Base-by-base conservation (phyloP, 2,797 vertebrate species). In the Percopsis omiscomaycus region DNA sequence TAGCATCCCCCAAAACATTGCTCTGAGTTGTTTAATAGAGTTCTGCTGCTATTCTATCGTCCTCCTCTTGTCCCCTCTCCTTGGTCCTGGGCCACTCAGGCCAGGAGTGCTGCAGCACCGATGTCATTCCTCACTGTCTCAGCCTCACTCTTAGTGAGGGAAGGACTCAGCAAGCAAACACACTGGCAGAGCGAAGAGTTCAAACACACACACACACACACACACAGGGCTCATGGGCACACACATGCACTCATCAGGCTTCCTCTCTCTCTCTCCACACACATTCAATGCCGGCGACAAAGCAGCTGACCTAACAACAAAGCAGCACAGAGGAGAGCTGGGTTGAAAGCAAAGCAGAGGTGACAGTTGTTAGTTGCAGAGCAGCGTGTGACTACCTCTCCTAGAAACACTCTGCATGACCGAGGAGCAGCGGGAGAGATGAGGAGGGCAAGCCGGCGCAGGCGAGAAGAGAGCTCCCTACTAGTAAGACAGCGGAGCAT, bases 301-400 rank as follows among this genome's bases (percentile, higher is more conserved):
- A 84, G 78, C 81, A 83, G 84, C 84, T 86, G 87, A 89, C 81
- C 85, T 85, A 75, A 82, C 72, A 77, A 77, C 82, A 79, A 83
- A 82, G 77, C 83, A 55, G 69, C 82, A 80, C 75, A 66, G 74
- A 81, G 71, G 55, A 57, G 55, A 57, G 22, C 73, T 49, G 55
- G 68, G 75, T 72, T 78, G 77, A 75, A 70, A 65, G 68, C 55
- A 80, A 63, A 86, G 74, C 64, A 80, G 83, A 86, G 75, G 75
- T 76, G 85, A 83, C 84, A 86, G 84, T 78, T 77, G 78, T 81
- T 75, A 78, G 78, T 77, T 74, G 78, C 80, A 81, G 66, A 81
- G 75, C 77, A 42, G 69, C 70, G 74, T 81, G 80, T 79, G 75
- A 87, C 66, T 75, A 80, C 81, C 71, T 83, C 73, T 59, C 64